These are phyloP conservation scores for Phytoseiulus persimilis DNA, from an alignment of 2,888 invertebrate species.

Conservation along the genomic window DNA sequence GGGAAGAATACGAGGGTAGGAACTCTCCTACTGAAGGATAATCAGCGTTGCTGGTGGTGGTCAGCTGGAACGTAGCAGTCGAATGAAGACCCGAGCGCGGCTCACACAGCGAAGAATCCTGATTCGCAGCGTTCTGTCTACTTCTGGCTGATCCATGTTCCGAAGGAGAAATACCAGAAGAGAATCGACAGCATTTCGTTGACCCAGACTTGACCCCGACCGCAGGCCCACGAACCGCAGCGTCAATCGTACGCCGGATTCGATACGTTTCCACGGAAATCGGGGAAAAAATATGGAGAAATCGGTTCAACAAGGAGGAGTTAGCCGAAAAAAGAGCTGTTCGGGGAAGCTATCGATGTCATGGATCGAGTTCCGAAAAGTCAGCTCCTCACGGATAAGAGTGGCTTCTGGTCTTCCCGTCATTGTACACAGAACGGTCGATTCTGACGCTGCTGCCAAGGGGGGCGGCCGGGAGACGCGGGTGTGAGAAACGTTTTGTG, in stretches of 20 bases:
- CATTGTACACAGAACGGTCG: too few relatives aligned
- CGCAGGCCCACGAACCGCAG: neutral
- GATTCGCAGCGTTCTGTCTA: neutral
- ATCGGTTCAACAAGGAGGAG: neutral
- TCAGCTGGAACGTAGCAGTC: neutral
- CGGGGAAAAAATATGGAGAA: neutral
- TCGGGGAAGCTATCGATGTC: neutral
- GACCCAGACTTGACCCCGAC: neutral
- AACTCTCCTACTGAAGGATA: too few relatives aligned
- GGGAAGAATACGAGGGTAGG: too few relatives aligned
- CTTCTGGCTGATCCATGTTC: neutral
- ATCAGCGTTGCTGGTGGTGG: too few relatives aligned
- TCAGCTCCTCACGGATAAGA: too few relatives aligned
- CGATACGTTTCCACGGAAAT: neutral
- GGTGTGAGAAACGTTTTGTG: neutral
- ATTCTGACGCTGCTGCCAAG: neutral
- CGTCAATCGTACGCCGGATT: neutral
- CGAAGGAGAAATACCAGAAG: neutral
- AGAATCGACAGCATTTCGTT: neutral
- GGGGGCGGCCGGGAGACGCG: neutral
- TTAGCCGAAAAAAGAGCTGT: neutral
- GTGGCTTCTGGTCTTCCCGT: too few relatives aligned
- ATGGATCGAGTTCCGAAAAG: neutral
- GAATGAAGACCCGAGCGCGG: neutral
- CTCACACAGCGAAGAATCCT: neutral